Conservation (phyloP, 2,113 vertebrate species). For the human (Homo sapiens) region GRCh38 chr15:69199501-69200000, state of each 20-base stretch:
- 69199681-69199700: background rate
- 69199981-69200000: constrained; percentile 29
- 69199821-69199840: constrained; percentile 5
- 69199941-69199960: constrained; percentile 33
- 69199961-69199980: constrained; percentile 48
- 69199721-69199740: background rate
- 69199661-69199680: background rate
- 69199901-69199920: constrained; percentile 30
- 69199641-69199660: background rate
- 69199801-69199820: background rate
- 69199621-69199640: background rate
- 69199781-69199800: background rate
- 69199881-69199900: constrained; percentile 20
- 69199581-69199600: constrained; percentile 45
- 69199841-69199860: background rate
- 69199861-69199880: background rate
- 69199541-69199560: constrained; percentile 39
- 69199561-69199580: background rate
- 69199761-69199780: background rate
- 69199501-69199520: constrained; percentile 14
- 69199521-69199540: background rate
- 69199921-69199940: background rate
- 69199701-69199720: background rate
- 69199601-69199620: background rate
- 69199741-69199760: background rate